Percentiles rank a stretch among this genome's conserved stretches.
These are phyloP conservation scores for Pristionchus entomophagus DNA, from an alignment of 2,888 invertebrate genomes.

Conservation along the genomic window DNA sequence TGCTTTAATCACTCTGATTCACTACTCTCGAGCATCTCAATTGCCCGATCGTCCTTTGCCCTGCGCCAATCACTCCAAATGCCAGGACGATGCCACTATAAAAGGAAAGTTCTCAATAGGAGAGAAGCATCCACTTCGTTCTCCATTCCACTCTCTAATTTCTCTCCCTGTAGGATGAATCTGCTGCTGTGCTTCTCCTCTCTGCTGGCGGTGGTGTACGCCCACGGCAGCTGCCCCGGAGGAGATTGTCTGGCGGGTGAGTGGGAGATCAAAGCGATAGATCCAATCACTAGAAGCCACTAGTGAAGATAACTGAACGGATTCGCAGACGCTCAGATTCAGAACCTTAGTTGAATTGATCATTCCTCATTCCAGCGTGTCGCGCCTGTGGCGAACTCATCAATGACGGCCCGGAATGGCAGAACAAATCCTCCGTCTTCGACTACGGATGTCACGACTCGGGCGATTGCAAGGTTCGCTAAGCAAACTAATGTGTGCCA, in stretches of 20 bases:
- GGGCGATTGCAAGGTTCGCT: slow-evolving; percentile 36
- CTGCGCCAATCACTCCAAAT: slow-evolving; percentile 25
- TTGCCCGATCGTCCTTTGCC: not conserved
- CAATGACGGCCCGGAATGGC: not conserved
- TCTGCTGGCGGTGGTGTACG: not conserved
- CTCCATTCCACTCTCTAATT: slow-evolving; percentile 20
- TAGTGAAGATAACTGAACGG: not conserved
- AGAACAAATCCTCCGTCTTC: not conserved
- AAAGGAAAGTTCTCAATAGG: slow-evolving; percentile 12
- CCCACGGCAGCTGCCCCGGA: not conserved
- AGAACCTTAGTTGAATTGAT: not conserved
- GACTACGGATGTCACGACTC: not conserved
- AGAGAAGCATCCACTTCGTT: not conserved
- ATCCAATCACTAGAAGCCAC: not conserved
- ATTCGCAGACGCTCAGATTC: too few relatives aligned
- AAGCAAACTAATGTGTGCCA: too few relatives aligned
- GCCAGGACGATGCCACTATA: slow-evolving; percentile 20
- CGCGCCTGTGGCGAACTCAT: not conserved
- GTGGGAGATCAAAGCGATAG: not conserved
- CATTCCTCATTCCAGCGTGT: not conserved
- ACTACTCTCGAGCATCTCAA: slow-evolving; percentile 5
- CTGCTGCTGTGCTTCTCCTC: slow-evolving; percentile 13
- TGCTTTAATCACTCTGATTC: slow-evolving; percentile 8
- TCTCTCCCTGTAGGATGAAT: slow-evolving; percentile 1
- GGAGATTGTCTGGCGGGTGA: slow-evolving; percentile 40